Conservation (phyloP, 2,888 invertebrate genomes). For the Polyommatus iphigenia region DNA sequence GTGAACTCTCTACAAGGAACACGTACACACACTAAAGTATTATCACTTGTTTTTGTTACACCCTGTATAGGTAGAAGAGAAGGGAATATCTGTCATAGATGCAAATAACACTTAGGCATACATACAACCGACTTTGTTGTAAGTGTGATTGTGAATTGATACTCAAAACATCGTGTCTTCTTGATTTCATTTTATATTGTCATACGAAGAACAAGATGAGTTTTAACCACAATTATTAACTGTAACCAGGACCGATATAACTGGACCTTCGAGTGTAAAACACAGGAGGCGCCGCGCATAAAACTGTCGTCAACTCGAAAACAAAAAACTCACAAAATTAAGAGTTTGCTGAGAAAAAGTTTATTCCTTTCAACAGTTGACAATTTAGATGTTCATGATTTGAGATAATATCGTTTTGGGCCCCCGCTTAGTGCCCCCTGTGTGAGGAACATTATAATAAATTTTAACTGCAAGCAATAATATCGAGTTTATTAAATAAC, state of each 20-base stretch:
- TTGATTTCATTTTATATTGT: no score
- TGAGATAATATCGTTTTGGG: background rate
- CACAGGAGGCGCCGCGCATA: slow-evolving; percentile 27
- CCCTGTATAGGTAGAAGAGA: background rate
- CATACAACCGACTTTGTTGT: no score
- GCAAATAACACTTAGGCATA: background rate
- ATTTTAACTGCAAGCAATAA: background rate
- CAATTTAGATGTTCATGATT: background rate
- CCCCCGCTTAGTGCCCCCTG: background rate
- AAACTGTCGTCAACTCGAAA: slow-evolving; percentile 23
- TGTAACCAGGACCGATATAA: background rate
- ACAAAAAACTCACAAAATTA: background rate
- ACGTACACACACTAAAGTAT: no score
- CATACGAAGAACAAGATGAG: no score
- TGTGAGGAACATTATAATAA: background rate
- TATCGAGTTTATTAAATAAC: background rate
- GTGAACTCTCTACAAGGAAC: no score
- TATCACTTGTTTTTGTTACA: no score
- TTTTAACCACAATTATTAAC: background rate
- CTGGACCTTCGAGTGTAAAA: background rate
- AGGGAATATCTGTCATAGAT: background rate
- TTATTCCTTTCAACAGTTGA: background rate
- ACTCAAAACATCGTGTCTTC: no score
- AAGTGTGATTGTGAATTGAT: no score
- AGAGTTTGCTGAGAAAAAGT: background rate